Evolutionary conservation across 2,113 vertebrate species (phyloP), one percentile per base, ranked within the genome.

Genomic region (Paraplagusia blochii): DNA sequence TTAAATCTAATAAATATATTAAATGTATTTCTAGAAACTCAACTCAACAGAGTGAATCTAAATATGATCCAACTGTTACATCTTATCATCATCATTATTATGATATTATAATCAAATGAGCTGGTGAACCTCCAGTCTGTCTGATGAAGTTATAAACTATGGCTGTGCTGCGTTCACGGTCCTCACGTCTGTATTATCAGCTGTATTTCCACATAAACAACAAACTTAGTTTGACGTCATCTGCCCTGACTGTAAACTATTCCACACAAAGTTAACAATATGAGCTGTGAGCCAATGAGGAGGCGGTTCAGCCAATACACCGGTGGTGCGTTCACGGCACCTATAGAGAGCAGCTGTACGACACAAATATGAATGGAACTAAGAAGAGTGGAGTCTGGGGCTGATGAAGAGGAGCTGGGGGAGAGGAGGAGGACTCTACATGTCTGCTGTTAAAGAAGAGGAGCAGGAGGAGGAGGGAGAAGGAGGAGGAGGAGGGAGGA

Each of bases 201-300:
- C 55, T 58, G 55, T 10, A 46, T 62, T 39, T 52, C 42, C 53
- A 74, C 44, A 52, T 43, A 66, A 64, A 63, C 74, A 69, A n/a
- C 59, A 71, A 0, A 58, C 66, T 43, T 46, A 67, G 47, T 34
- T 53, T n/a, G 44, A 42, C 62, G 9, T 39, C 47, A 47, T 36
- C 44, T 47, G 12, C 6, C 22, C 3, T 29, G 22, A 29, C 22
- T 6, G 22, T 29, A 29, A 29, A 29, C 22, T 29, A 29, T 29
- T 4, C 22, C 22, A 29, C 22, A 29, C 6, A 29, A 29, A 29
- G 22, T 29, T 6, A 29, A 29, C 22, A 29, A 4, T 29, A 2
- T 29, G 22, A 29, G 22, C 22, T 29, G 22, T 2, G 2, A 29
- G 22, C 22, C 22, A 29, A 29, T 29, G 22, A 29, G 22, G 6